Evolutionary conservation across 2,888 invertebrate species (phyloP), one percentile per base, ranked within the genome.

Genomic region (Anodontia alba): DNA sequence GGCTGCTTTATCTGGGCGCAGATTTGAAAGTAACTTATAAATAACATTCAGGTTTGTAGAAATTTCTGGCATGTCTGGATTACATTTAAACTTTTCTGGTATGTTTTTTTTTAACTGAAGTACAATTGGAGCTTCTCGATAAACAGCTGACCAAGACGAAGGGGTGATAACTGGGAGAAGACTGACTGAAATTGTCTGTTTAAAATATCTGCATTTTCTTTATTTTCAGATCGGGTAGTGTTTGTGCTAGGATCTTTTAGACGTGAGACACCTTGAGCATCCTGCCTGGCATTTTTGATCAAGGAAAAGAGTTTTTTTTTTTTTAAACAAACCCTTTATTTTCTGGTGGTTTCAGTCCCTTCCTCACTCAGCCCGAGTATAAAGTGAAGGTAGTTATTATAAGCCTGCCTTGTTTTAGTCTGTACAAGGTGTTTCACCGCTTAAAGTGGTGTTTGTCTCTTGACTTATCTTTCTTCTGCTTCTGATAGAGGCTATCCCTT

Each of bases 211-310:
- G 33, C 62, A 29, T 72, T 72, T 12, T 62, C 29, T 23, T 54
- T 26, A 54, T 54, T 54, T 54, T 54, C 26, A 15, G 54, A 54
- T 5, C 5, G 5, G 26, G 26, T 54, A 23, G 29, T 54, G 15
- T 26, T 54, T 8, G 23, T 26, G 15, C 29, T 5, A 54, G n/a
- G 5, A 17, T 23, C 49, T 49, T 38, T 38, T 38, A 76, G 43
- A n/a, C 43, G 54, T 3, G 69, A 38, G 51, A 75, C 66, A 69
- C 69, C 69, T 38, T 75, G 54, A 36, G 43, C 23, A 33, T 75
- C 54, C 49, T 75, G 75, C 46, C 43, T 67, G n/a, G 67, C 74
- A 67, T 74, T 74, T 51, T 74, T 31, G 33, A 62, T 62, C 15
- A 66, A 17, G 42, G 62, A 66, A n/a, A 29, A 43, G 15, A 73